Conservation (phyloP, 2,888 invertebrate genomes). For the Drosophila subquinaria region DNA sequence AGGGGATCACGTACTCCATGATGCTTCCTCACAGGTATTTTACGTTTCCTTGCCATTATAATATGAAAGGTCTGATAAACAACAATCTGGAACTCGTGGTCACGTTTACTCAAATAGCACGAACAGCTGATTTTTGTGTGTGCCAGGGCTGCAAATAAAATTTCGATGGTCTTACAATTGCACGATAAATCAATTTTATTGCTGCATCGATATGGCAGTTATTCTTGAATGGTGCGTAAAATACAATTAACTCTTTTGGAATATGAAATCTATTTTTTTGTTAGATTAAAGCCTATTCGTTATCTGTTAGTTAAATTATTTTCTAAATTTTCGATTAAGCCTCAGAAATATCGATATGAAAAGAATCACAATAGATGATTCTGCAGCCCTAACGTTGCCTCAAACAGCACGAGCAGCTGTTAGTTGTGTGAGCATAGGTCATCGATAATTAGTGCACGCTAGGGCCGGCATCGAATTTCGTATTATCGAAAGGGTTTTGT, state of each 20-base stretch:
- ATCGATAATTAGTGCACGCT: constrained; percentile 29
- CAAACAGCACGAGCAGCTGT: constrained; percentile 36
- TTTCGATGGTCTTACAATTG: not conserved
- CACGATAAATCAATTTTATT: not conserved
- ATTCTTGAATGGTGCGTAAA: too few relatives aligned
- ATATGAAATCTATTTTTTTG: too few relatives aligned
- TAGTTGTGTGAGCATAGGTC: not conserved
- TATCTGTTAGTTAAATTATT: too few relatives aligned
- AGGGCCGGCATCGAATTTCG: constrained; percentile 21
- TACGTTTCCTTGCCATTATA: constrained; percentile 87
- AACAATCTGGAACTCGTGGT: constrained; percentile 32
- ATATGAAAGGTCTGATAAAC: constrained; percentile 64
- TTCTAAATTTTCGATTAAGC: not conserved
- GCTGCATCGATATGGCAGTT: not conserved
- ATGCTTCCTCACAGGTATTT: constrained; percentile 93
- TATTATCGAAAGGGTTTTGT: constrained; percentile 26
- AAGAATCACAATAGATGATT: not conserved
- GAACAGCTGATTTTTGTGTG: constrained; percentile 35
- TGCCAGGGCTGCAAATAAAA: not conserved
- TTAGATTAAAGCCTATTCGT: too few relatives aligned
- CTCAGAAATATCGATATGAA: too few relatives aligned
- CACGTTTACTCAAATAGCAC: constrained; percentile 46
- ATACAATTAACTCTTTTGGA: too few relatives aligned
- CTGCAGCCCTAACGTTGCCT: constrained; percentile 37
- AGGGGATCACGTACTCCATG: constrained; percentile 91